Base-by-base conservation (phyloP, 1,140 invertebrate genomes). In the Eciton burchellii region DNA sequence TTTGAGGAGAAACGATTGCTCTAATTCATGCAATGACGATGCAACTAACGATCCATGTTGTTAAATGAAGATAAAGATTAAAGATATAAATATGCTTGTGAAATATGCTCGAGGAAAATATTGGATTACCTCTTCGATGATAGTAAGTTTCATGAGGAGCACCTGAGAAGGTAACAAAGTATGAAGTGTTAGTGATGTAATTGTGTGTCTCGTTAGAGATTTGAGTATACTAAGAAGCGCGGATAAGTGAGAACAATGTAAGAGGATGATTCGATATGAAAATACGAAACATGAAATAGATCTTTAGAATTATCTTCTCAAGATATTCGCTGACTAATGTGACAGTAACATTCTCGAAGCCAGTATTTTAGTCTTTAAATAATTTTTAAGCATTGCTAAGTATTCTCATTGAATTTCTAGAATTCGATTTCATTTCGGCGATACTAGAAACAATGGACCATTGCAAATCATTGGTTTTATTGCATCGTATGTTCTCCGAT, bases 111-210 rank as follows among this genome's bases (percentile, higher is more conserved):
- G 63, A 77, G 73, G 66, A 66, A 74, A 90, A 85, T 83, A 74
- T 85, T 85, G 84, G 76, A 77, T 92, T 92, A 92, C 91, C 91
- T 92, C 91, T 91, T 89, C 91, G 90, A 88, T 88, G 90, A 87
- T 91, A 92, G 90, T 91, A 91, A 88, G 84, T 87, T 72, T 91
- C 90, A 68, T 89, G 91, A 82, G 89, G 87, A 73, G 84, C 86
- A 87, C 88, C 91, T 92, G 81, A 88, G 82, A 81, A 66, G 85
- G 65, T 59, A 89, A 84, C 83, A 70, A 82, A 89, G 77, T 83
- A 63, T 85, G 62, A 73, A 83, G 54, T 84, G 86, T 88, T 88
- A 88, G 81, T 85, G 68, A 72, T 81, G 63, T 72, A 81, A 88
- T 81, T 83, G 70, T 83, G 70, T 70, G 66, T 63, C 59, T 83